phyloP scores from a whole-genome alignment of 2,113 vertebrate species.

The Takifugu flavidus region DNA sequence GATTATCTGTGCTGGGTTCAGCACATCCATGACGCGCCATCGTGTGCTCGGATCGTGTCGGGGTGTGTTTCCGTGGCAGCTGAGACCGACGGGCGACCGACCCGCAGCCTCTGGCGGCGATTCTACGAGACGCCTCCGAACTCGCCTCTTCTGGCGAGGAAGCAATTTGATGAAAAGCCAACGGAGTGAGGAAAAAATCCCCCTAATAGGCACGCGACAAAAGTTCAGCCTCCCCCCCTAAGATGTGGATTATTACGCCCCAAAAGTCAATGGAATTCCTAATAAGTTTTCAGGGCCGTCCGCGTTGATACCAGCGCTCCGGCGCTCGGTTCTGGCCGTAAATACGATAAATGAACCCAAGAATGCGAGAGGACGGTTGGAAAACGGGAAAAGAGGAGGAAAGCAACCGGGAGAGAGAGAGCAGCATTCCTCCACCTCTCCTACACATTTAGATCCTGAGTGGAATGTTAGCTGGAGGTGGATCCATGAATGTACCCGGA shows the following conservation, averaged over 20 bases:
- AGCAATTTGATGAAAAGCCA: constrained; percentile 42
- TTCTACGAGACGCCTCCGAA: constrained; percentile 37
- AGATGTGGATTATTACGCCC: constrained; percentile 27
- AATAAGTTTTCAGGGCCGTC: constrained; percentile 13
- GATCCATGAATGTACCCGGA: background rate
- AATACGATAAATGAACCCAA: too few relatives aligned
- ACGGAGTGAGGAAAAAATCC: constrained; percentile 21
- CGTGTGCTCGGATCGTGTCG: constrained; percentile 36
- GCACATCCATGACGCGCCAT: constrained; percentile 37
- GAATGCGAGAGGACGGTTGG: too few relatives aligned
- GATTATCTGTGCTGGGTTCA: constrained; percentile 39
- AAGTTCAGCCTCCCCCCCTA: constrained; percentile 2
- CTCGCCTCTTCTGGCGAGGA: constrained; percentile 22
- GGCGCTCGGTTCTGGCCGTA: too few relatives aligned
- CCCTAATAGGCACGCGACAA: constrained; percentile 10
- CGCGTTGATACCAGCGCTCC: constrained; percentile 10
- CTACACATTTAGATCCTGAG: background rate
- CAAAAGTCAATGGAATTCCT: constrained; percentile 22
- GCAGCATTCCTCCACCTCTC: too few relatives aligned
- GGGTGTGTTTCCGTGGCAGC: constrained; percentile 37
- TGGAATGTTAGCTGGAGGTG: background rate
- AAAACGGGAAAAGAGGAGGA: too few relatives aligned
- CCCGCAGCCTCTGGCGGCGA: constrained; percentile 48
- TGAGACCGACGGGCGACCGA: constrained; percentile 43
- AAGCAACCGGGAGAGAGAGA: too few relatives aligned